Evolutionary conservation across 2,888 invertebrate genomes (phyloP), one percentile per base, ranked within the genome.

Genomic region (Mycogona germanica): DNA sequence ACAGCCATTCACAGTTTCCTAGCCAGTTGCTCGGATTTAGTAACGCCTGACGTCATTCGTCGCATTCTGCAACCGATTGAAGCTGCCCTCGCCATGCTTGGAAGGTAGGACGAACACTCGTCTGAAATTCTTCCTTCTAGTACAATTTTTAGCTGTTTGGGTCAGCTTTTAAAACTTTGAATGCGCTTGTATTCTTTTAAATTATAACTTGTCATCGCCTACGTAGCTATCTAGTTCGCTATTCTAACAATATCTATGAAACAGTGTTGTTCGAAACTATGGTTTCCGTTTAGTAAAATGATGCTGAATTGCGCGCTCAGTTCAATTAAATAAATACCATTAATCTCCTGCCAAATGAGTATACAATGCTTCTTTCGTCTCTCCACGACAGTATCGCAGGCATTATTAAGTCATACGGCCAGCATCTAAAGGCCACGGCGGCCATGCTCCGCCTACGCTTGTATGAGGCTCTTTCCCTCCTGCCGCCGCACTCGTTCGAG

Each of bases 1-100:
- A 42, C 64, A 41, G 92, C 96, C 0, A 84, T 98, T 79, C 85
- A 92, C 67, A 93, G 93, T 69, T 84, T 98, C 67, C 73, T 97
- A 40, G 75, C 84, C 30, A 84, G 95, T 69, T 96, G 93, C 64
- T 84, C 87, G 0, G 89, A 95, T 60, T 72, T 97, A 56, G 79
- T 91, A 2, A 87, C 84, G 55, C 58, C 60, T 6, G 96, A 97
- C 63, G 88, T 95, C 56, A 85, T 87, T 1, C 78, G 89, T 46
- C 78, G 93, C 65, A 74, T 97, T 53, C 73, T 96, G 23, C 82
- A 84, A 4, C 96, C 96, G 0, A 85, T 97, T 53, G 96, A 97
- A 71, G 89, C 92, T 62, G 95, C 96, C 12, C 77, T 97, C 23
- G 87, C 89, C 45, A 95, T 97, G 80, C 76, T 96, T 59, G 83